Percentiles rank a stretch among this genome's conserved stretches.
phyloP scores from a whole-genome alignment of 2,113 vertebrate genomes.

The Vimba vimba region DNA sequence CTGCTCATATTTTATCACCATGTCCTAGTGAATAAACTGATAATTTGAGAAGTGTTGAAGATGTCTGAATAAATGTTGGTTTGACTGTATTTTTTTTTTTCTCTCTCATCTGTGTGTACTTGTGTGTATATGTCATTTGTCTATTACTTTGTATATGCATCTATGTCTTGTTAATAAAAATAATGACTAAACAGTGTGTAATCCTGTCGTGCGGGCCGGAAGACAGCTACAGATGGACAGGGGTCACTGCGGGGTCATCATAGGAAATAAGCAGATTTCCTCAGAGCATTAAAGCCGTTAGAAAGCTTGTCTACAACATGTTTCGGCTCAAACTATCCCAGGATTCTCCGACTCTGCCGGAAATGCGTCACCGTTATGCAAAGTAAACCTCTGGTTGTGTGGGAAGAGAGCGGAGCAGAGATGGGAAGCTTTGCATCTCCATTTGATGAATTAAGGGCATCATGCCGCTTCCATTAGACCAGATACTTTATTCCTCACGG shows the following conservation, averaged over 20 bases:
- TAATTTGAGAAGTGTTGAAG: too few species aligned
- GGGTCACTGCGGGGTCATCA: conserved; percentile 30
- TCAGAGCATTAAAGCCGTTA: conserved; percentile 17
- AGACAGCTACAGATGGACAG: not conserved
- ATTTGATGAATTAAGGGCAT: not conserved
- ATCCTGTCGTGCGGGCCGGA: too few species aligned
- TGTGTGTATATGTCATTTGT: too few species aligned
- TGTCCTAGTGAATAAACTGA: too few species aligned
- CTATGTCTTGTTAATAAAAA: too few species aligned
- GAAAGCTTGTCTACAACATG: conserved; percentile 5
- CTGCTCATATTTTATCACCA: too few species aligned
- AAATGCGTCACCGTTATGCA: conserved; percentile 16
- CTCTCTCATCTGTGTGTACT: too few species aligned
- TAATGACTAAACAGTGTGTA: too few species aligned
- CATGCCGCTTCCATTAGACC: conserved; percentile 21
- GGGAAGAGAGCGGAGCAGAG: not conserved
- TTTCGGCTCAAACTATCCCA: conserved; percentile 8
- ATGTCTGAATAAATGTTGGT: too few species aligned
- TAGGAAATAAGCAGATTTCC: conserved; percentile 47
- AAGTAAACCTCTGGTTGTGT: conserved; percentile 14
- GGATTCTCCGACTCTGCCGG: conserved; percentile 28
- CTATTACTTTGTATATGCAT: too few species aligned
- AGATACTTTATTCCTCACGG: not conserved
- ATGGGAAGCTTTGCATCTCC: not conserved
- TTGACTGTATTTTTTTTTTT: too few species aligned